These are phyloP conservation scores for Cotesia chilonis DNA, from an alignment of 1,140 invertebrate genomes.

Conservation along the genomic window DNA sequence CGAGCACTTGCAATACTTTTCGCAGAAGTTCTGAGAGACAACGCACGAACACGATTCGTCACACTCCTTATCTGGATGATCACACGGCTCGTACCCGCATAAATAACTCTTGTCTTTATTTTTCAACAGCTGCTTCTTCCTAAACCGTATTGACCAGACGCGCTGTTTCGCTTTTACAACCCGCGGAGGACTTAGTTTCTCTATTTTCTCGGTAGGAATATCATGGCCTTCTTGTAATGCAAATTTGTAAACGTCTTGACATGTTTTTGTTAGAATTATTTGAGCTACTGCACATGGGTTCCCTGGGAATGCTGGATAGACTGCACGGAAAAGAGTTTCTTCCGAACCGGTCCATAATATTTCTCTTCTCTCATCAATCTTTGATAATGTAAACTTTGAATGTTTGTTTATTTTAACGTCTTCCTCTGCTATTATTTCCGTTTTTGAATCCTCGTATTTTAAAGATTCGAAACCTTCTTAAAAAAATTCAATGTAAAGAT, in stretches of 20 bases:
- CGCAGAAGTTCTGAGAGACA: slow-evolving; percentile 94
- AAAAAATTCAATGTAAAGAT: too few relatives aligned
- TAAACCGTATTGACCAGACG: slow-evolving; percentile 94
- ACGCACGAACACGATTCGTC: slow-evolving; percentile 92
- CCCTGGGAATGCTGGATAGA: slow-evolving; percentile 89
- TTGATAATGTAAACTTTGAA: slow-evolving; percentile 67
- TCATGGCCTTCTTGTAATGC: slow-evolving; percentile 88
- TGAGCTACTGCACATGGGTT: slow-evolving; percentile 96
- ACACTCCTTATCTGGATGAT: slow-evolving; percentile 90
- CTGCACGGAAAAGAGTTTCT: slow-evolving; percentile 87
- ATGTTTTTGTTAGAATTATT: slow-evolving; percentile 92
- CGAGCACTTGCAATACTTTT: slow-evolving; percentile 97
- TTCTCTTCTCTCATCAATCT: slow-evolving; percentile 64
- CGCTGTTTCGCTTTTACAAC: slow-evolving; percentile 97
- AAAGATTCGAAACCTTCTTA: too few relatives aligned
- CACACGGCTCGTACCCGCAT: slow-evolving; percentile 94
- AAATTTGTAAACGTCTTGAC: slow-evolving; percentile 93
- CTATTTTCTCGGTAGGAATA: slow-evolving; percentile 78
- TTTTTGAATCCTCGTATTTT: slow-evolving; percentile 56
- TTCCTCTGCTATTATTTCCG: slow-evolving; percentile 54
- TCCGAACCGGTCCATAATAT: slow-evolving; percentile 92
- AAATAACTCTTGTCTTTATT: slow-evolving; percentile 80
- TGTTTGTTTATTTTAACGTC: slow-evolving; percentile 60
- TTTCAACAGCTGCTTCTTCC: slow-evolving; percentile 93
- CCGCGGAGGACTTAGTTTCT: slow-evolving; percentile 84